These are phyloP conservation scores for Tineola bisselliella DNA, from an alignment of 2,888 invertebrate species.

Conservation along the genomic window DNA sequence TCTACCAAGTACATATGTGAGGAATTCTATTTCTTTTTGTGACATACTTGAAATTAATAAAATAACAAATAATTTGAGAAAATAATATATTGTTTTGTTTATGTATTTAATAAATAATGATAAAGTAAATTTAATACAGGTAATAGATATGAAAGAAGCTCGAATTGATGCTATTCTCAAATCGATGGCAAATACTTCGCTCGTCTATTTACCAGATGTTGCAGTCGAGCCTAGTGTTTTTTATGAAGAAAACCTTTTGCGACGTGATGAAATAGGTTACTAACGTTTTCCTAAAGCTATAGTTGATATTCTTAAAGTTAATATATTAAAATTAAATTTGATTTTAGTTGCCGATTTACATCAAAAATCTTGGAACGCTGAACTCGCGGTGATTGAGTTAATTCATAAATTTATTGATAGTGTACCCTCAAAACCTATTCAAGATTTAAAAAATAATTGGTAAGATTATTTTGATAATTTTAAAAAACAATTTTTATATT, in stretches of 20 bases:
- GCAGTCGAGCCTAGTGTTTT: conserved; percentile 72
- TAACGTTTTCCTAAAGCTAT: background rate
- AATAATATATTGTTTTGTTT: too few species aligned
- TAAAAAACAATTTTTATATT: background rate
- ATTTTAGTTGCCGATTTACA: conserved; percentile 44
- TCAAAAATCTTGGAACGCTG: conserved; percentile 67
- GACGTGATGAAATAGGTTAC: conserved; percentile 59
- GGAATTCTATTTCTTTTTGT: too few species aligned
- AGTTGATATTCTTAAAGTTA: background rate
- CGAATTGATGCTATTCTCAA: conserved; percentile 75
- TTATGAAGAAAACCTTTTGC: conserved; percentile 69
- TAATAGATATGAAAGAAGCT: conserved; percentile 79
- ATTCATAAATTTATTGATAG: conserved; percentile 79
- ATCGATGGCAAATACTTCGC: conserved; percentile 67
- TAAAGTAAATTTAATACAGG: conserved; percentile 30
- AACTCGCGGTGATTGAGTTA: conserved; percentile 79
- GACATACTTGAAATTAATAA: background rate
- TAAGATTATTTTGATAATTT: conserved; percentile 20
- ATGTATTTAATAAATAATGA: too few species aligned
- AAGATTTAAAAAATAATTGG: conserved; percentile 71
- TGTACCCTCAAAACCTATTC: conserved; percentile 66
- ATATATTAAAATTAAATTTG: background rate
- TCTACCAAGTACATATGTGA: too few species aligned
- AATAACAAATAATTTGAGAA: too few species aligned
- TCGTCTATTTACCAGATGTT: conserved; percentile 71